These are phyloP conservation scores for Ceratina calcarata DNA, from an alignment of 1,140 invertebrate species.

Conservation along the genomic window DNA sequence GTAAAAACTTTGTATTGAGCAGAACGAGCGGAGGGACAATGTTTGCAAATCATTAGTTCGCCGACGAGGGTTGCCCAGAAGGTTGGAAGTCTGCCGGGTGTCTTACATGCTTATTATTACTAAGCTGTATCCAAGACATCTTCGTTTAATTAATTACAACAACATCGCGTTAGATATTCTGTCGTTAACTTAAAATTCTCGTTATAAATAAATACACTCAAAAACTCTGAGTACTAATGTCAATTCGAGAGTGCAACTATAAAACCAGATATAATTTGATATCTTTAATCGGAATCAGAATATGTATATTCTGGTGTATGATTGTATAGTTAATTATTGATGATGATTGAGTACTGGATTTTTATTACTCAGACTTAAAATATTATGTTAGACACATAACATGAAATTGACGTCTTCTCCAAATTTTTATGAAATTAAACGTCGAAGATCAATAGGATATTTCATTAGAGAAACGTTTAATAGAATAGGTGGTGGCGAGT, in stretches of 20 bases:
- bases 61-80: constrained; percentile 42
- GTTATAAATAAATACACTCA: too few species aligned
- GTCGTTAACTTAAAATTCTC: too few species aligned
- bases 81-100: constrained; percentile 17
- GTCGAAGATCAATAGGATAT: not conserved
- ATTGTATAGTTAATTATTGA: too few species aligned
- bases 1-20: constrained; percentile 72
- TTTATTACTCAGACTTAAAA: too few species aligned
- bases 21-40: constrained; percentile 66
- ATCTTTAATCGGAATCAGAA: too few species aligned
- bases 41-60: constrained; percentile 78
- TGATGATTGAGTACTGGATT: too few species aligned
- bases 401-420: too few species aligned
- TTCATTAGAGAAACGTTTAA: not conserved
- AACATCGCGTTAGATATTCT: not conserved
- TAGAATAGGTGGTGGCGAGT: constrained; percentile 28
- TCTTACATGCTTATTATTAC: constrained; percentile 22
- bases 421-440: too few species aligned
- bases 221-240: not conserved
- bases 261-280: too few species aligned
- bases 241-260: not conserved
- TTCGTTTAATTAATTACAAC: constrained; percentile 10
- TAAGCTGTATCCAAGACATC: not conserved
- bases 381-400: too few species aligned
- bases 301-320: too few species aligned